These are phyloP conservation scores for Caenorhabditis macrosperma DNA, from an alignment of 2,888 invertebrate species.

Conservation along the genomic window DNA sequence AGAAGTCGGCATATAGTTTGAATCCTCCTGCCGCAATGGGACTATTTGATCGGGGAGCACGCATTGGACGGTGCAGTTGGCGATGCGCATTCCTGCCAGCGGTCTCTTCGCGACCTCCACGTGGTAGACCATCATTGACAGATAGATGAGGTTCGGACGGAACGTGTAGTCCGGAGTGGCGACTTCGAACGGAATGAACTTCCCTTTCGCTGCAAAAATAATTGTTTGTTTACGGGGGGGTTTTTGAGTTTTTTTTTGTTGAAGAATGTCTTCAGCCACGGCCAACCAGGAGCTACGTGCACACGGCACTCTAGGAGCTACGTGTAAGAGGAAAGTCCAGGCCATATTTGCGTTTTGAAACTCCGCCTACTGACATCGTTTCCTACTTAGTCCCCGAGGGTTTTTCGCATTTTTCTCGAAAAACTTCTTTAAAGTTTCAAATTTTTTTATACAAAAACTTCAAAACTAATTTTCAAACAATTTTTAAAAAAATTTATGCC, in stretches of 20 bases:
- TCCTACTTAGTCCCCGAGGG: no score
- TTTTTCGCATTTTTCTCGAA: no score
- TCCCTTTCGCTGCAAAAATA: background rate
- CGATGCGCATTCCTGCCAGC: slow-evolving; percentile 16
- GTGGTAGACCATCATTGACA: slow-evolving; percentile 27
- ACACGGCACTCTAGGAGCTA: no score
- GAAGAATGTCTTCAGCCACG: background rate
- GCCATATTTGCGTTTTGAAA: no score
- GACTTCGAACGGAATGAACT: slow-evolving; percentile 37
- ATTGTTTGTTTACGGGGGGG: background rate
- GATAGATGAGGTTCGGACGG: slow-evolving; percentile 17
- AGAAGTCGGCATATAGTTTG: background rate
- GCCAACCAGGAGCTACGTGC: no score
- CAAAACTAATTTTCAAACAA: no score
- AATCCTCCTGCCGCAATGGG: background rate
- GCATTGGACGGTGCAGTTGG: slow-evolving; percentile 32
- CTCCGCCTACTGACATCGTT: no score
- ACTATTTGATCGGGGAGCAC: slow-evolving; percentile 3
- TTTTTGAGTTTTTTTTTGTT: background rate
- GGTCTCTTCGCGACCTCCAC: background rate
- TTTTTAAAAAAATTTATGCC: no score
- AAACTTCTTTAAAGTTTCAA: no score
- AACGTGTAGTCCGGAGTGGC: slow-evolving; percentile 14
- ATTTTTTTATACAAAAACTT: no score
- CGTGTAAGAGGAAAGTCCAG: no score